A percentile compares a stretch with the other conserved stretches of the same genome.
Conservation (phyloP, 2,113 vertebrate species). For the Mohoua ochrocephala region DNA sequence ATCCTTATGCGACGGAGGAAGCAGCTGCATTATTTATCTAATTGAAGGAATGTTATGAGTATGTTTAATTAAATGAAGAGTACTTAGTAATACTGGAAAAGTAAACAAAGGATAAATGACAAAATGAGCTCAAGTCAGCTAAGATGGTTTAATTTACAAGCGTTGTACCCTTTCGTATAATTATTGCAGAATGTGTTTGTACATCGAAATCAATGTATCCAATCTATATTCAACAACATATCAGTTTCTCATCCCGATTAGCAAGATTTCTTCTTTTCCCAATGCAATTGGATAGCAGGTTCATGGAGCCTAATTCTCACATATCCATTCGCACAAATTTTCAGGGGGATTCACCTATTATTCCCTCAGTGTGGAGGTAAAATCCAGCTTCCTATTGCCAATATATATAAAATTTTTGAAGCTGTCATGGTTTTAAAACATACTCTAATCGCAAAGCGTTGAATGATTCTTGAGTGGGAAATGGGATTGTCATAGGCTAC, state of each 20-base stretch:
- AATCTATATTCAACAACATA: slow-evolving; percentile 11
- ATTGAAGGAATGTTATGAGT: neutral
- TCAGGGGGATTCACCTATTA: neutral
- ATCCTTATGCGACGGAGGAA: neutral
- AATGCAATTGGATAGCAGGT: neutral
- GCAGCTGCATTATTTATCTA: slow-evolving; percentile 50
- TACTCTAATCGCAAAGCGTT: neutral
- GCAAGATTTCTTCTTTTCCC: slow-evolving; percentile 17
- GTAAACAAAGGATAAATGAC: slow-evolving; percentile 38
- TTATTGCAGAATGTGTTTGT: neutral
- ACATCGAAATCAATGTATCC: slow-evolving; percentile 12
- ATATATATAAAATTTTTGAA: neutral
- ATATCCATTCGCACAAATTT: neutral
- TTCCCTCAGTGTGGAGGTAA: neutral
- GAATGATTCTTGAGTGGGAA: neutral
- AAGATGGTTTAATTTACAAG: neutral
- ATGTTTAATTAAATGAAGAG: slow-evolving; percentile 30
- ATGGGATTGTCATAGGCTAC: neutral
- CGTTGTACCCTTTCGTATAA: neutral
- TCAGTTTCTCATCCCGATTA: neutral
- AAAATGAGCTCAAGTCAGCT: neutral
- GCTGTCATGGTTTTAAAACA: neutral
- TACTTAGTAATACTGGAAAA: neutral
- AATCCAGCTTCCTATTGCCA: neutral
- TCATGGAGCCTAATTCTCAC: neutral